Conservation (phyloP, 2,113 vertebrate species). For the Rhea americana region DNA sequence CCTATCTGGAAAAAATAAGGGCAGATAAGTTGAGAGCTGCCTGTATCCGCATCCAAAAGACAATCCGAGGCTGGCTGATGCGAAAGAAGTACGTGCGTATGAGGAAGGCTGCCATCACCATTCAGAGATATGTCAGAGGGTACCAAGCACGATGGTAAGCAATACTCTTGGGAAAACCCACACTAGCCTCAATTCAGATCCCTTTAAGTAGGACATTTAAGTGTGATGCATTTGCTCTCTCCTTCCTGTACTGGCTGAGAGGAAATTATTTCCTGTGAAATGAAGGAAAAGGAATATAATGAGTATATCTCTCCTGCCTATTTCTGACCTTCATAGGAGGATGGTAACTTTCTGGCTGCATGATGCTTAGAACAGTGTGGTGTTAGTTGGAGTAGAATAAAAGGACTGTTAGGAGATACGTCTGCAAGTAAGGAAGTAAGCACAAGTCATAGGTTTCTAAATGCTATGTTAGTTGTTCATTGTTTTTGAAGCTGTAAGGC, state of each 20-base stretch:
- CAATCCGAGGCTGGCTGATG: constrained; percentile 93
- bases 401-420: not conserved
- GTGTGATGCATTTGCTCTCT: not conserved
- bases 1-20: constrained; percentile 95
- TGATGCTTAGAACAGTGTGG: not conserved
- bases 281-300: not conserved
- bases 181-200: not conserved
- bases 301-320: constrained; percentile 5
- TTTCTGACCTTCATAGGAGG: not conserved
- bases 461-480: too few species aligned
- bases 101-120: constrained; percentile 86
- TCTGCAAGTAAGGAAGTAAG: not conserved
- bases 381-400: not conserved
- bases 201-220: not conserved
- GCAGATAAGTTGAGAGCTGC: constrained; percentile 93
- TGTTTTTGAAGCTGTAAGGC: too few species aligned
- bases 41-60: constrained; percentile 98
- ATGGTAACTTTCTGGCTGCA: not conserved
- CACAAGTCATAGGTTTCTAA: too few species aligned
- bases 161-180: not conserved
- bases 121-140: constrained; percentile 93
- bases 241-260: not conserved
- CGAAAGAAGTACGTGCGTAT: constrained; percentile 94
- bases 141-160: constrained; percentile 95
- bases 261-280: not conserved